Conservation (phyloP, 1,140 invertebrate species). For the Conus ventricosus region DNA sequence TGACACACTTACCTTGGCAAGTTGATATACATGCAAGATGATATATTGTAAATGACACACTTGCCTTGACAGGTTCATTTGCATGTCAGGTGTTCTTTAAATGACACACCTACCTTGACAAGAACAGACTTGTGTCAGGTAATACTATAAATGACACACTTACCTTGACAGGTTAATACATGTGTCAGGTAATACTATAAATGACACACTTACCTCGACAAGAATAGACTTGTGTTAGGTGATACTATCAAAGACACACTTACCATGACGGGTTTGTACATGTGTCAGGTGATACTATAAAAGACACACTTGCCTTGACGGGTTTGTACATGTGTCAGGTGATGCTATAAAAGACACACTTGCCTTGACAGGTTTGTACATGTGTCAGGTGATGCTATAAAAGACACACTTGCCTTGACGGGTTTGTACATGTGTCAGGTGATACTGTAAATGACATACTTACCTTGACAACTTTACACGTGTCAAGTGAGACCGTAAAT, state of each 20-base stretch:
- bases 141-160: not conserved
- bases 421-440: slow-evolving; percentile 54
- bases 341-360: not conserved
- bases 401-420: too few relatives aligned
- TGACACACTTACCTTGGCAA: not conserved
- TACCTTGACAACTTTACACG: too few relatives aligned
- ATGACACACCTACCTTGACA: not conserved
- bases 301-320: too few relatives aligned
- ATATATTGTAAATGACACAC: not conserved
- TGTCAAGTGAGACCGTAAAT: too few relatives aligned
- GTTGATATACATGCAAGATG: not conserved
- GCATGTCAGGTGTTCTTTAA: not conserved
- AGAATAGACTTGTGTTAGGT: not conserved
- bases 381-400: not conserved
- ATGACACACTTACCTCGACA: not conserved
- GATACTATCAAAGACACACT: too few relatives aligned
- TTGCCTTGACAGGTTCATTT: not conserved
- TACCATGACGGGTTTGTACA: too few relatives aligned
- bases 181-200: not conserved
- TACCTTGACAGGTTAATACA: not conserved
- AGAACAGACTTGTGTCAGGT: not conserved
- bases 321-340: too few relatives aligned
- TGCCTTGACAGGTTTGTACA: slow-evolving; percentile 62
- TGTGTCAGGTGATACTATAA: too few relatives aligned
- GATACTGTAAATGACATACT: too few relatives aligned